Conservation (phyloP, 92 coral and sea anemone genomes). For the Parazoanthus atlanticus region DNA sequence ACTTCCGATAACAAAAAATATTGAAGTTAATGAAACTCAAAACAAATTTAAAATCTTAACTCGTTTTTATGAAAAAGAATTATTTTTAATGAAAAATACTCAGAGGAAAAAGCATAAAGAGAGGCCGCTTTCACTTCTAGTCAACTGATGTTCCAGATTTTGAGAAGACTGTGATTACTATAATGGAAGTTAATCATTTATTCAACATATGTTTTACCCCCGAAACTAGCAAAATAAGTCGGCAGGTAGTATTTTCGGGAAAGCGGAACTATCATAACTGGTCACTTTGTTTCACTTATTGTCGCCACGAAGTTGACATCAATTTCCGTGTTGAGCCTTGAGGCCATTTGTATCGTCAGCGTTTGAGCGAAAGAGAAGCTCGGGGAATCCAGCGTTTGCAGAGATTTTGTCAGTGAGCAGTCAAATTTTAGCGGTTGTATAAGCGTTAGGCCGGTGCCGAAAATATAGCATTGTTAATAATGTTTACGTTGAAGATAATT, state of each 20-base stretch:
- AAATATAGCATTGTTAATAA: background rate
- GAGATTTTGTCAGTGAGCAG: background rate
- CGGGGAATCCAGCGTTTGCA: background rate
- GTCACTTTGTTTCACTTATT: background rate
- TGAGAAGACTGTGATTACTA: background rate
- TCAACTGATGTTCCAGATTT: background rate
- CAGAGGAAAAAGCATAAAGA: background rate
- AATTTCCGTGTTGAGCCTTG: constrained; percentile 2
- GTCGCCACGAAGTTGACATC: background rate
- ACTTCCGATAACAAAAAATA: constrained; percentile 22
- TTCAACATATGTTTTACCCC: background rate
- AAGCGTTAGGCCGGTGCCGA: background rate
- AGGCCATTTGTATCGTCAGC: background rate
- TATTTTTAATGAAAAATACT: background rate
- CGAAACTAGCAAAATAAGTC: background rate
- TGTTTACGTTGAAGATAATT: background rate
- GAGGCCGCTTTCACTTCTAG: constrained; percentile 3
- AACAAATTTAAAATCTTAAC: constrained; percentile 15
- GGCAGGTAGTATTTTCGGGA: constrained; percentile 11
- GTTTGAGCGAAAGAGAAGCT: background rate
- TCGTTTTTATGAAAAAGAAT: constrained; percentile 15
- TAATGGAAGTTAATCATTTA: constrained; percentile 2
- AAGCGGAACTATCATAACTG: constrained; percentile 13
- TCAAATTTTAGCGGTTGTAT: background rate
- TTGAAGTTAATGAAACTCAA: background rate